phyloP scores from a whole-genome alignment of 2,797 vertebrate species.

The Lepus townsendii region DNA sequence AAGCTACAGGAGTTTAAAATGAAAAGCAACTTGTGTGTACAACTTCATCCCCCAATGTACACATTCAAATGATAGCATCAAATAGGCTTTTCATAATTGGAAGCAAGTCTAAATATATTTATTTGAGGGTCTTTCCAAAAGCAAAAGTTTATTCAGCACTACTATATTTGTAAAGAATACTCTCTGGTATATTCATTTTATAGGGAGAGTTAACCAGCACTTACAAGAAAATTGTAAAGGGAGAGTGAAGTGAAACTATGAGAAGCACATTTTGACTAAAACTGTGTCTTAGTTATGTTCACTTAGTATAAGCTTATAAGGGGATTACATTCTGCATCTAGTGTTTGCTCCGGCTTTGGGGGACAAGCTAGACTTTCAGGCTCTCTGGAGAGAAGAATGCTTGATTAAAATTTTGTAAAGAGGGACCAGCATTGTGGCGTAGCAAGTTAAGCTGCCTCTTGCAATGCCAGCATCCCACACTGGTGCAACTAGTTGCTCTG shows the following conservation, averaged over 20 bases:
- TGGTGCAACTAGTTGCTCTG: too few species aligned
- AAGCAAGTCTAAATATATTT: constrained; percentile 67
- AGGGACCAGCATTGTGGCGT: too few species aligned
- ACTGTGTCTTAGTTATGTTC: background rate
- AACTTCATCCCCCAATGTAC: constrained; percentile 4
- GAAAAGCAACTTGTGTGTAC: constrained; percentile 46
- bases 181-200: constrained; percentile 26
- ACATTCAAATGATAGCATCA: background rate
- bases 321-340: background rate
- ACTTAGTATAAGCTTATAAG: background rate
- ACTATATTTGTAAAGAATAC: constrained; percentile 10
- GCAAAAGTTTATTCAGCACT: constrained; percentile 60
- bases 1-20: constrained; percentile 45
- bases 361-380: background rate
- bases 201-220: background rate
- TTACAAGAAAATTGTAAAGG: background rate
- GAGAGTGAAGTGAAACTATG: background rate
- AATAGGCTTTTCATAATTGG: constrained; percentile 5
- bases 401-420: background rate
- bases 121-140: constrained; percentile 55
- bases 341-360: background rate
- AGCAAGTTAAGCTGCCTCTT: too few species aligned
- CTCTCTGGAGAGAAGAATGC: background rate
- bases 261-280: background rate
- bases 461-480: too few species aligned